Base-by-base conservation (phyloP, 2,797 vertebrate genomes). In the Spinibarbus caldwelli region DNA sequence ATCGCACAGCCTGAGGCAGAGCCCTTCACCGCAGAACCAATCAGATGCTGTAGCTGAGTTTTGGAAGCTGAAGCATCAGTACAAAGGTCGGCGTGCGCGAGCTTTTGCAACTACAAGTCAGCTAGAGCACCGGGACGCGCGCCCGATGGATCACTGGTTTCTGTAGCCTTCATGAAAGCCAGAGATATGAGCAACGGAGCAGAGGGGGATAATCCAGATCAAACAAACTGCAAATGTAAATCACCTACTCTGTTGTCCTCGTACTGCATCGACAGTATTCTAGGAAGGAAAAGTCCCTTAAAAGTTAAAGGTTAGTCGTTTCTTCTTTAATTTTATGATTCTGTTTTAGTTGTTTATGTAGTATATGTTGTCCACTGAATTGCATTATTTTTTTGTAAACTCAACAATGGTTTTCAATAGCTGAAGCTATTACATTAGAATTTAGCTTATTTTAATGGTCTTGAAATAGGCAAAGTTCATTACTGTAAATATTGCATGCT, bases 241-340 rank as follows among this genome's bases (percentile, higher is more conserved):
- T 95, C 96, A 66, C 94, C 95, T 86, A 95, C 95, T 93, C 92
- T 96, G 89, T 94, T 96, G 81, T 97, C 96, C 79, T 96, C 96
- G 66, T 96, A 97, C 92, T 96, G 96, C 91, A 97, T 97, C 90
- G 96, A 97, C 92, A 97, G 95, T 91, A 96, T 97, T 86, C 92
- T 97, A 90, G 95, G 95, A 90, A 93, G 95, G 85, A 96, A 94
- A 83, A 96, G 95, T 89, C 95, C 96, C 0, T 95, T 95, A 87
- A 96, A 95, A 89, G 95, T 95, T 93, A 89, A 87, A 82, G 88
- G 91, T 92, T 85, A 68, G 87, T 85, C 57, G 41, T 21, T 66
- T 19, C 14, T 45, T 77, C 11, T 36, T 77, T 64, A 9, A 19
- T 80, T 12, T 14, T 5, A 11, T 34, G 21, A 36, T 76, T 34